A percentile compares a stretch with the other conserved stretches of the same genome.
phyloP scores from a whole-genome alignment of 2,113 vertebrate species.

The Platycercus adscitus region DNA sequence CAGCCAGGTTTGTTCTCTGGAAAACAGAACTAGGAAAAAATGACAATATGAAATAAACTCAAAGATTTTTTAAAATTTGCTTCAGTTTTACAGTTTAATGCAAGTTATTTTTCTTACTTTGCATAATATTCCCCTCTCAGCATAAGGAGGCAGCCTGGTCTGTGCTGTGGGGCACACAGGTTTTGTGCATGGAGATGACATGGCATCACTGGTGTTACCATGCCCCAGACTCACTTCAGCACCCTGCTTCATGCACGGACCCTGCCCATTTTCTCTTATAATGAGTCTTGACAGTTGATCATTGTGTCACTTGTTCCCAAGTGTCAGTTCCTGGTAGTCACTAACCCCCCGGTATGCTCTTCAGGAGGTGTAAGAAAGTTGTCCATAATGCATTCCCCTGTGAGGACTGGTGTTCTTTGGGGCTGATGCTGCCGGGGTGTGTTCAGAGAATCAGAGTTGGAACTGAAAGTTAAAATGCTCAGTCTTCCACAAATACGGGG shows the following conservation, averaged over 20 bases:
- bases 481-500: not conserved
- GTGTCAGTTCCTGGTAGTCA: not conserved
- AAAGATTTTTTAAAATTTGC: no score
- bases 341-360: not conserved
- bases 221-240: not conserved
- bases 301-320: not conserved
- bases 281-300: not conserved
- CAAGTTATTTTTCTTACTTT: not conserved
- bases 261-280: not conserved
- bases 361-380: not conserved
- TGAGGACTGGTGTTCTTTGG: not conserved
- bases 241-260: not conserved
- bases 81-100: not conserved
- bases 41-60: not conserved
- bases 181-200: fast-evolving
- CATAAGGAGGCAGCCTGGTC: not conserved
- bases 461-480: not conserved
- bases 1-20: not conserved
- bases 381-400: fast-evolving
- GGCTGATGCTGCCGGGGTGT: not conserved
- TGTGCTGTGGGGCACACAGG: fast-evolving
- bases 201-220: fast-evolving
- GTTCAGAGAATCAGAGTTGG: not conserved
- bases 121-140: not conserved
- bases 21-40: not conserved